Percentiles rank a stretch among this genome's conserved stretches.
These are phyloP conservation scores for Spisula subtruncata DNA, from an alignment of 2,888 invertebrate genomes.

Conservation along the genomic window DNA sequence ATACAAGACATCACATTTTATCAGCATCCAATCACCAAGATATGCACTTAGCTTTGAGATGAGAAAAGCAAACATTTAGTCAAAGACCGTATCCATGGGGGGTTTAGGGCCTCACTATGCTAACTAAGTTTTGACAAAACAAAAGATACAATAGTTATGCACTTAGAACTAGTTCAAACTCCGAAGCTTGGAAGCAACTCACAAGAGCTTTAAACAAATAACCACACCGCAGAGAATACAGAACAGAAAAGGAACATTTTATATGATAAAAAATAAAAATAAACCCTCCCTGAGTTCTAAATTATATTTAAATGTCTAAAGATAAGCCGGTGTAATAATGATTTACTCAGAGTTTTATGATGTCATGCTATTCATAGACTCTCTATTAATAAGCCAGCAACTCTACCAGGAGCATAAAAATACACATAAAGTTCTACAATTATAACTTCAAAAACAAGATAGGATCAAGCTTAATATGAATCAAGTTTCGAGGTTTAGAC, in stretches of 20 bases:
- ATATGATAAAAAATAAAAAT: neutral
- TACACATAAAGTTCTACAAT: conserved; percentile 16
- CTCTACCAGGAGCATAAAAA: neutral
- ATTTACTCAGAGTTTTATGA: neutral
- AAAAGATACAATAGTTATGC: neutral
- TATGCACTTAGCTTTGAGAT: neutral
- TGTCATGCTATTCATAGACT: neutral
- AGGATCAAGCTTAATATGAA: neutral
- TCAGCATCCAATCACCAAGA: neutral
- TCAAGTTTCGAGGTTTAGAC: neutral
- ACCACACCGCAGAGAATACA: neutral
- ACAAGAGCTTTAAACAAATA: neutral
- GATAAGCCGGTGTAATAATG: conserved; percentile 7
- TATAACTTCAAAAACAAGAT: conserved; percentile 10
- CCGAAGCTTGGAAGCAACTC: neutral
- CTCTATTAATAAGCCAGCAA: neutral
- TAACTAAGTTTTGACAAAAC: neutral
- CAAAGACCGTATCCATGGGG: neutral
- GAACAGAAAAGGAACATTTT: neutral
- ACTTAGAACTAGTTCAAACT: neutral
- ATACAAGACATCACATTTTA: conserved; percentile 8
- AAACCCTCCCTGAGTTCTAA: neutral
- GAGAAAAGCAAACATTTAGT: neutral
- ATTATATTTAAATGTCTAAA: neutral
- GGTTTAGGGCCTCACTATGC: neutral